These are phyloP conservation scores for Pampusana beccarii DNA, from an alignment of 2,113 vertebrate species.

Conservation along the genomic window DNA sequence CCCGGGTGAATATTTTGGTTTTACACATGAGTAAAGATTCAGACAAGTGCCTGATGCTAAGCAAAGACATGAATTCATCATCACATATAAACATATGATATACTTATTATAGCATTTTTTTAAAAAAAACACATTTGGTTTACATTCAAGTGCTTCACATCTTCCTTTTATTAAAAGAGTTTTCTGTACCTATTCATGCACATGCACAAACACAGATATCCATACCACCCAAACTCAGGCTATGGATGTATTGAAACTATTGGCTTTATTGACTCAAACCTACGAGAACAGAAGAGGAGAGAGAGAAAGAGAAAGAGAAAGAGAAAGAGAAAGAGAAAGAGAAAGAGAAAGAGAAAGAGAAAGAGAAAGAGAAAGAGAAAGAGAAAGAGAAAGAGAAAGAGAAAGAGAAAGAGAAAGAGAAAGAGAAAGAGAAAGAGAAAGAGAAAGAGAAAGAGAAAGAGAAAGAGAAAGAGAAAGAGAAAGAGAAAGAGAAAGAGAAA, in stretches of 20 bases:
- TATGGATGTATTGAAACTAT: neutral
- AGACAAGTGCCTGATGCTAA: neutral
- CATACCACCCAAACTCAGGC: neutral
- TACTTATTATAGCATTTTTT: neutral
- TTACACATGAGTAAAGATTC: neutral
- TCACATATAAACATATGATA: neutral
- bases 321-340: too few species aligned
- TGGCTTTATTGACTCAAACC: neutral
- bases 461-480: too few species aligned
- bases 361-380: too few species aligned
- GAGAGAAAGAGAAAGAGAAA: too few species aligned
- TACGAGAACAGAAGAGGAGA: neutral
- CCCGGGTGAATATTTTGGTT: neutral
- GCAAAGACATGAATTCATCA: neutral
- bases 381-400: too few species aligned
- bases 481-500: too few species aligned
- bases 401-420: too few species aligned
- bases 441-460: too few species aligned
- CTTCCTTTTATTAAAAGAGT: neutral
- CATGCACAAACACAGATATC: neutral
- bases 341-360: too few species aligned
- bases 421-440: too few species aligned
- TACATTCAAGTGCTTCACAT: neutral
- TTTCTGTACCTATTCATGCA: neutral
- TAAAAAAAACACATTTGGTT: neutral